Percentiles rank a stretch among this genome's conserved stretches.
Evolutionary conservation across 1,140 invertebrate genomes (phyloP).

Genomic region (Ostrea denselamellosa): DNA sequence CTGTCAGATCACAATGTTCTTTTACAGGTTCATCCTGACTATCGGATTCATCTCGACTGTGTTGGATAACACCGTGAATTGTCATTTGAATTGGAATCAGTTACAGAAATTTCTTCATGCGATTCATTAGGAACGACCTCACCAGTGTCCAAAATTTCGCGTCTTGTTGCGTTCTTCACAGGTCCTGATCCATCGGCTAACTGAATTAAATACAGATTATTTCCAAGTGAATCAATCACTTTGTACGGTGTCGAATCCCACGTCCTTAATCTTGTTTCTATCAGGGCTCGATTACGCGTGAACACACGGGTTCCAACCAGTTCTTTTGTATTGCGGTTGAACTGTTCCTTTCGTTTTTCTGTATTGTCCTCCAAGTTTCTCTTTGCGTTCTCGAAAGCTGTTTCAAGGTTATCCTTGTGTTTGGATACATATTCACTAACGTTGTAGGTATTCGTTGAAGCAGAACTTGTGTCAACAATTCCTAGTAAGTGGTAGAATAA

Average conservation of each 20-base stretch:
- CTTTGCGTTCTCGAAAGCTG: neutral
- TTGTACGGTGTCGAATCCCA: slow-evolving; percentile 29
- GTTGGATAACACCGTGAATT: neutral
- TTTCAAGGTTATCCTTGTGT: neutral
- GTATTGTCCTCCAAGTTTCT: slow-evolving; percentile 21
- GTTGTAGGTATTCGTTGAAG: neutral
- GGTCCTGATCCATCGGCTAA: neutral
- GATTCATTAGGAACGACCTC: too few species aligned
- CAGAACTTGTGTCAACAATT: neutral
- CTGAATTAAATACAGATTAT: slow-evolving; percentile 12
- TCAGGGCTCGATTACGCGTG: too few species aligned
- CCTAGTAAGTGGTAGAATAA: slow-evolving; percentile 37
- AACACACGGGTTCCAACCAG: slow-evolving; percentile 38
- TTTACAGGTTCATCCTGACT: too few species aligned
- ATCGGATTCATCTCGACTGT: neutral
- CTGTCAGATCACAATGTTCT: neutral
- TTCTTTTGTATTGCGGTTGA: neutral
- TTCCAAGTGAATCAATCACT: neutral
- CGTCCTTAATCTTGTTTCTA: slow-evolving; percentile 17
- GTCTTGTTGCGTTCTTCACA: neutral
- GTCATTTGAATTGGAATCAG: slow-evolving; percentile 24
- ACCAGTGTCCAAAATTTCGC: neutral
- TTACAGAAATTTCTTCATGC: too few species aligned
- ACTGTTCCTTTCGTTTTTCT: neutral
- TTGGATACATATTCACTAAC: neutral